Evolutionary conservation across 2,888 invertebrate genomes (phyloP).

Genomic region (Agrochola lychnidis): DNA sequence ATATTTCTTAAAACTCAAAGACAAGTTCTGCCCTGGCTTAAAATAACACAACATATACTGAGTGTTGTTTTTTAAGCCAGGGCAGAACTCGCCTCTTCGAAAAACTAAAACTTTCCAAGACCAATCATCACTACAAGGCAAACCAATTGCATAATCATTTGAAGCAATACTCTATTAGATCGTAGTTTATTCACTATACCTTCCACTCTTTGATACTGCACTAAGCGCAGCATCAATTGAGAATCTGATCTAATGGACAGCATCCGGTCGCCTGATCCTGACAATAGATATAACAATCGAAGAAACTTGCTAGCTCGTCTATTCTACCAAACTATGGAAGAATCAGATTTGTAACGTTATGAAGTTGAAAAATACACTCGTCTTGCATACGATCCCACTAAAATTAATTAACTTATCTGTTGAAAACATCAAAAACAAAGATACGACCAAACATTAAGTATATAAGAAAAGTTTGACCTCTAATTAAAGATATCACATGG

Average conservation of each 20-base stretch:
- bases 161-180: conserved; percentile 3
- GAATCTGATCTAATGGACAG: conserved; percentile 33
- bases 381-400: too few relatives aligned
- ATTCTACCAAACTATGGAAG: conserved; percentile 12
- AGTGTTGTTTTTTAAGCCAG: too few relatives aligned
- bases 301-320: conserved; percentile 21
- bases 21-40: neutral
- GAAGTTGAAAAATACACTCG: neutral
- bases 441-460: neutral
- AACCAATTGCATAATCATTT: conserved; percentile 1
- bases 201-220: conserved; percentile 31
- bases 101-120: too few relatives aligned
- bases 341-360: neutral
- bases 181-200: conserved; percentile 37
- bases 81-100: neutral
- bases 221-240: conserved; percentile 52
- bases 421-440: neutral
- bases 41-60: neutral
- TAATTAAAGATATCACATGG: neutral
- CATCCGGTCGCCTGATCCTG: conserved; percentile 34
- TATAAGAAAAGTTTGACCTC: neutral
- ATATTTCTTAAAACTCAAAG: neutral
- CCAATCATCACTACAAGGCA: neutral
- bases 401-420: neutral
- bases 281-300: conserved; percentile 34